Percentiles rank a stretch among this genome's conserved stretches.
Evolutionary conservation across 2,888 invertebrate species (phyloP).

Genomic region (Drosophila mettleri): DNA sequence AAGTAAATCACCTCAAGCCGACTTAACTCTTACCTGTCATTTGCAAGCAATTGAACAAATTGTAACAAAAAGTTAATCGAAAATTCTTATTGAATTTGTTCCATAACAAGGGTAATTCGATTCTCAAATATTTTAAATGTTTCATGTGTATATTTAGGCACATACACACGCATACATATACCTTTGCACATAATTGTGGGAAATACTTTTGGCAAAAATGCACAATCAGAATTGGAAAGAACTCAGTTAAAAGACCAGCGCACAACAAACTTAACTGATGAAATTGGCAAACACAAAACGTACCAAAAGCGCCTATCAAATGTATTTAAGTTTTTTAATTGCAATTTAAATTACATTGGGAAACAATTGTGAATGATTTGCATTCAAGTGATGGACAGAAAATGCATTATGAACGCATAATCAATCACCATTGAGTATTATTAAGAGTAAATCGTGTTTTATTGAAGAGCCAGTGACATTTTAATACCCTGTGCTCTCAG

Average conservation of each 20-base stretch:
- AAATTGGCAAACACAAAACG: background rate
- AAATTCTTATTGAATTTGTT: slow-evolving; percentile 36
- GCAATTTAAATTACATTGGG: background rate
- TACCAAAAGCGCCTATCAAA: slow-evolving; percentile 1
- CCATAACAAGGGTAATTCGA: slow-evolving; percentile 4
- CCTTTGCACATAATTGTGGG: slow-evolving; percentile 23
- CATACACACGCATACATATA: background rate
- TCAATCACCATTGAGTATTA: slow-evolving; percentile 24
- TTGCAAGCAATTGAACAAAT: slow-evolving; percentile 11
- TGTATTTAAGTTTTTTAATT: background rate
- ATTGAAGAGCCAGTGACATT: slow-evolving; percentile 14
- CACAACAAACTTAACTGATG: background rate
- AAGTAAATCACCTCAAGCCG: background rate
- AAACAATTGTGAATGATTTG: slow-evolving; percentile 26
- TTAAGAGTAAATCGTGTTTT: slow-evolving; percentile 9
- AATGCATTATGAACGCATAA: slow-evolving; percentile 17
- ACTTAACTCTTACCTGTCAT: background rate
- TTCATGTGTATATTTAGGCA: background rate
- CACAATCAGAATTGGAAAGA: slow-evolving; percentile 6
- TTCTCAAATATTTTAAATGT: background rate
- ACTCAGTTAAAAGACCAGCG: slow-evolving; percentile 1
- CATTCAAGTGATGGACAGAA: slow-evolving; percentile 7
- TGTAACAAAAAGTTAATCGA: slow-evolving; percentile 22
- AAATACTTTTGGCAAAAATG: slow-evolving; percentile 21
- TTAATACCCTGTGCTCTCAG: background rate